Percentiles rank a stretch among this genome's conserved stretches.
phyloP scores from a whole-genome alignment of 2,888 invertebrate genomes.

The Orchesellides sinensis region DNA sequence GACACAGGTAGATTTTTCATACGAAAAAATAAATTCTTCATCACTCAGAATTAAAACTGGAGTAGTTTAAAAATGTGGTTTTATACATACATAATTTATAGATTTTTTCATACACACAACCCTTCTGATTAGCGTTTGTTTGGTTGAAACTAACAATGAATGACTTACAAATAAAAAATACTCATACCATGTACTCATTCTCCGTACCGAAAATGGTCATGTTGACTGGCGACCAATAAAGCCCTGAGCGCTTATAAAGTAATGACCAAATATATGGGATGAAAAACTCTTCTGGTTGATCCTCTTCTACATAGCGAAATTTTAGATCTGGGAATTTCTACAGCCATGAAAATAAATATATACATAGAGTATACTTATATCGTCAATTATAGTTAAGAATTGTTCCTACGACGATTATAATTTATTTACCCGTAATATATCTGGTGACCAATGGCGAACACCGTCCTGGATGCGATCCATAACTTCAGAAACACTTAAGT shows the following conservation, averaged over 20 bases:
- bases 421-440: constrained; percentile 88
- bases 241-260: constrained; percentile 81
- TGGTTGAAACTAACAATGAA: no score
- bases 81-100: neutral
- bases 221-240: constrained; percentile 79
- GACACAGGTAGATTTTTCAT: no score
- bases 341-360: constrained; percentile 71
- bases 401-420: neutral
- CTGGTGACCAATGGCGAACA: constrained; percentile 94
- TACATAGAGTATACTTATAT: neutral
- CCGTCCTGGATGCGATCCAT: constrained; percentile 93
- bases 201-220: constrained; percentile 76
- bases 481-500: constrained; percentile 91
- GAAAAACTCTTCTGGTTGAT: constrained; percentile 98
- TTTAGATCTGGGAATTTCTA: constrained; percentile 99
- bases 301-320: constrained; percentile 99
- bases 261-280: constrained; percentile 99
- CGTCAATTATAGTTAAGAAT: constrained; percentile 11
- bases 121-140: constrained; percentile 6
- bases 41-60: neutral
- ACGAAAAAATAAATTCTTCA: neutral
- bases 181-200: constrained; percentile 68
- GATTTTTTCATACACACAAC: no score
- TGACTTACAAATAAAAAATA: neutral
- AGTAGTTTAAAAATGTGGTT: neutral